phyloP scores from a whole-genome alignment of 2,113 vertebrate genomes.

The Centropus unirufus region DNA sequence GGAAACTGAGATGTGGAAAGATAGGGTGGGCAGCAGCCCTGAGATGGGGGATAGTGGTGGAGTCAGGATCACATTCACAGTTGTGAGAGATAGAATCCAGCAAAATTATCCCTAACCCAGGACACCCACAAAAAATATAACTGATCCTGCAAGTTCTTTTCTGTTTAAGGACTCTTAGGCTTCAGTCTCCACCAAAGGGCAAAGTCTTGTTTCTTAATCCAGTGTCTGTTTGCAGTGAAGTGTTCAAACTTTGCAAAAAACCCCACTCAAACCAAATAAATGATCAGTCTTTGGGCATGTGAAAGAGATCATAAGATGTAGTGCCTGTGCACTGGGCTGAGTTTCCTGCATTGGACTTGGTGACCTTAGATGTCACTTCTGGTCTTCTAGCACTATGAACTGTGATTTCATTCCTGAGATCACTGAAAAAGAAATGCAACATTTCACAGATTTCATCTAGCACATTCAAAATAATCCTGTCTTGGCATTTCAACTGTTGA shows the following conservation, averaged over 20 bases:
- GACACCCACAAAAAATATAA: not conserved
- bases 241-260: not conserved
- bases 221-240: not conserved
- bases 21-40: not conserved
- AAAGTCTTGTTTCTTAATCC: not conserved
- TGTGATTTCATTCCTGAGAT: not conserved
- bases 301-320: not conserved
- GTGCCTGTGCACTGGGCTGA: not conserved
- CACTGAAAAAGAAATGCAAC: not conserved
- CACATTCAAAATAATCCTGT: not conserved
- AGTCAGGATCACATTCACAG: not conserved
- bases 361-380: not conserved
- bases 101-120: not conserved
- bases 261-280: rapidly evolving
- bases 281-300: not conserved
- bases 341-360: not conserved
- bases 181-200: not conserved
- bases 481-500: conserved; percentile 23
- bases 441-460: conserved; percentile 23
- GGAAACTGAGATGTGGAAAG: not conserved
- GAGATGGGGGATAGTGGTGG: not conserved
- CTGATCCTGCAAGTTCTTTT: not conserved
- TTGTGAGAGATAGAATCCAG: not conserved
- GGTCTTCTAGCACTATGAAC: not conserved
- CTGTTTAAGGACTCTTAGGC: not conserved